Base-by-base conservation (phyloP, 2,797 vertebrate genomes). In the Hippoglossus hippoglossus region DNA sequence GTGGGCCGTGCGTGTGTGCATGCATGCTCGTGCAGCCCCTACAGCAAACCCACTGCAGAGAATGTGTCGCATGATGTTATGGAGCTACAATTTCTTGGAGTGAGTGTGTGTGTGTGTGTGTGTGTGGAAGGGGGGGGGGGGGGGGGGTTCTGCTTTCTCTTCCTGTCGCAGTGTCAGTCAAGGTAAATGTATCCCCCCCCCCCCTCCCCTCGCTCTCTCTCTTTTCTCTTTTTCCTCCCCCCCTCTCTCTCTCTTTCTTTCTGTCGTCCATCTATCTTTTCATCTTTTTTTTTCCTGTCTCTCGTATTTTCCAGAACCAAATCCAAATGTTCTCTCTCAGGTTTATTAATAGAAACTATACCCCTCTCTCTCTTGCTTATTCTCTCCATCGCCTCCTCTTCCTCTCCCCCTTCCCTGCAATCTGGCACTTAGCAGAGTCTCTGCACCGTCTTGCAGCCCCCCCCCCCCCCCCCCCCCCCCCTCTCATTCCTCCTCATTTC, bases 111-210 rank as follows among this genome's bases (percentile, higher is more conserved):
- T 19, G 46, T 3, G 46, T 46, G 47, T 49, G 47, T 49, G 47
- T 49, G 44, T 46, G 13, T 16, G 47, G 44, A 3, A 18, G 16
- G 22, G 22, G 4, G 13, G 39, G 22, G 22, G 4, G 13, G 39
- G 73, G 73, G 79, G 73, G 70, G 73, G 52, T 73, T 88, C 80
- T 82, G 86, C 84, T 82, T 87, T 87, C 64, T 87, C 88, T 91
- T 86, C 80, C 87, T 90, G 89, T 91, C 87, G 88, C 90, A 90
- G 92, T 87, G 90, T 91, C 90, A 91, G 82, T 92, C 86, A 89
- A 91, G 91, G 85, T 90, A 91, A 92, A 91, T 85, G 82, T 90
- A 89, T 85, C 69, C 19, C 19, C n/a, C 52, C 1, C 25, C 24
- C 39, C 56, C 22, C 26, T 4, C 15, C 71, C 51, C 47, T 46